Base-by-base conservation (phyloP, 2,888 invertebrate genomes). In the Cephus runcator region DNA sequence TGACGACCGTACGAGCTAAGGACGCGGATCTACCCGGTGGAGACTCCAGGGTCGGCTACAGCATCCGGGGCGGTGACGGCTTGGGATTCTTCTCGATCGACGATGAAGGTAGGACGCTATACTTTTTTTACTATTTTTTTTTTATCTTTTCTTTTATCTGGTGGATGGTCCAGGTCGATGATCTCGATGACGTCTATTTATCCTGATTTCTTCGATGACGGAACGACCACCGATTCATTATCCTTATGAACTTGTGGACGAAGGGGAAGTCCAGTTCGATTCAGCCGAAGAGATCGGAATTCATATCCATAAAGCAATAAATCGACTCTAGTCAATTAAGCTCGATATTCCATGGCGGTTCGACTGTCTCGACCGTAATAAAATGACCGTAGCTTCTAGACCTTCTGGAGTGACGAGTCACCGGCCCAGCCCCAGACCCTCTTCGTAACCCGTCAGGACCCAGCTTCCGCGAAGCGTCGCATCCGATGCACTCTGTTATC, bases 51-150 rank as follows among this genome's bases (percentile, higher is more conserved):
- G 94, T 98, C 79, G 94, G 95, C 77, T 99, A 98, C 93, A 96
- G 96, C 86, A 95, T 98, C 85, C 93, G 96, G 69, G 97, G 96
- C 76, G 98, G 98, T 74, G 95, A 96, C 88, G 99, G 99, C 69
- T 94, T 98, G 87, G 98, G 98, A 35, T 94, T 96, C 84, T 99
- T 99, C 93, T 94, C 96, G 85, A 96, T 99, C 82, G 98, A 98
- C 90, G 95, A 95, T 88, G 94, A 96, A 93, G 98, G 98, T 97
- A 91, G 93, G 93, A 81, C 9, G 76, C 34, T 15, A 30, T 30
- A 77, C 35, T 78, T 75, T 76, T 23, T 35, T 12, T 4, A 12
- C 1, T 4, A 34, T 34, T 15, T 40, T 15, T 36, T 36, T 15
- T 40, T 56, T 23, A 56, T 69, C 75, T 30, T 69, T 30, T 0